A percentile compares a stretch with the other conserved stretches of the same genome.
Conservation (phyloP, 23 tunicate species). For the Styela clava region DNA sequence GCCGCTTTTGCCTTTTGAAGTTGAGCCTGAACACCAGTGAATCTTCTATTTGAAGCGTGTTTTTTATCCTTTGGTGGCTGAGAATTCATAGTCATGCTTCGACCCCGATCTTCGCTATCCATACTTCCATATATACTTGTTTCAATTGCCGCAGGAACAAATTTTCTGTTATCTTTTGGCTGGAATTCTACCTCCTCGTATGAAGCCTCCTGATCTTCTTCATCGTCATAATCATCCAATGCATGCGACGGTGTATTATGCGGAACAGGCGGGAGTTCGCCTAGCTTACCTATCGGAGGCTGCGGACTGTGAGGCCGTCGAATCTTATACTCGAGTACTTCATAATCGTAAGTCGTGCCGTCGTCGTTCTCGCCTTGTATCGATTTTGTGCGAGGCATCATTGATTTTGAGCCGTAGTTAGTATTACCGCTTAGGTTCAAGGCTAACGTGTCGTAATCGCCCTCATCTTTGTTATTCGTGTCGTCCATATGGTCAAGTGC, state of each 20-base stretch:
- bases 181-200: conserved; percentile 1
- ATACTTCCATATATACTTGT: neutral
- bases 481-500: neutral
- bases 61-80: neutral
- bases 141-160: neutral
- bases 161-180: neutral
- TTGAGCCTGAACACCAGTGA: conserved; percentile 3
- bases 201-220: neutral
- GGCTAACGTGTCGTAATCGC: conserved; percentile 6
- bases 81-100: neutral
- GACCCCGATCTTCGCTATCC: neutral
- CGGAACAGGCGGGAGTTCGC: conserved; percentile 3
- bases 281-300: neutral
- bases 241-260: neutral
- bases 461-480: neutral
- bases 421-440: neutral
- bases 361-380: neutral
- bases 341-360: neutral
- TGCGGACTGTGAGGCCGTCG: neutral
- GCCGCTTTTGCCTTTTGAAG: conserved; percentile 13
- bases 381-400: neutral
- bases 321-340: neutral
- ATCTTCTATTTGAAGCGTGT: neutral
- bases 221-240: neutral
- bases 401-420: conserved; percentile 5